Base-by-base conservation (phyloP, 2,113 vertebrate species). In the Spea bombifrons region DNA sequence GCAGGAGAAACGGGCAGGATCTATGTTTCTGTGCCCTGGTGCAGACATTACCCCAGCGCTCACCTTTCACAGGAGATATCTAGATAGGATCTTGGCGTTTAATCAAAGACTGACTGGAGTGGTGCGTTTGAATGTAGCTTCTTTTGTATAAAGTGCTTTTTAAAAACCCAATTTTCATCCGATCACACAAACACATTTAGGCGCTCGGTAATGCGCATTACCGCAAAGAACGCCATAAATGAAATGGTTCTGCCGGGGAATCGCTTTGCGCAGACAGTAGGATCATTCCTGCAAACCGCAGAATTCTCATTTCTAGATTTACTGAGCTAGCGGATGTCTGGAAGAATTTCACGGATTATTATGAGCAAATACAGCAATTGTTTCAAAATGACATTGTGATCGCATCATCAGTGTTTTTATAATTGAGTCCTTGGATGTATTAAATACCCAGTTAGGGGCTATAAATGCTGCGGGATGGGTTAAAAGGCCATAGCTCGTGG, bases 81-180 rank as follows among this genome's bases (percentile, higher is more conserved):
- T 80, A 52, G 67, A 67, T 73, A 52, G 64, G 71, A 74, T 80
- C 71, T 80, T 74, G 78, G 77, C 70, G 53, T 67, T 61, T 79
- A 73, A 79, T 73, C 70, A 79, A 74, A 50, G 57, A 80, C 73
- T 73, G 70, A 67, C 78, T 80, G 52, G 71, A 80, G 77, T 43
- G 15, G 59, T 80, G 43, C 71, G 74, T 73, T 73, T 64, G 68
- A 49, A 67, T 66, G 49, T 49, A 47, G 45, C 64, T 4, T 30
- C 44, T 71, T 73, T 68, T 52, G 72, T 66, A 57, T 78, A 63
- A 57, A 73, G 71, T 50, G 78, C 78, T 66, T 73, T 67, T 74
- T 74, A 73, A 67, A 73, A 73, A 73, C 71, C 71, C 71, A 73
- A 74, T 80, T 74, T 80, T 80, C 71, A 73, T 73, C 78, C 71